A percentile compares a stretch with the other conserved stretches of the same genome.
Conservation (phyloP, 2,888 invertebrate genomes). For the Chorisops tibialis region DNA sequence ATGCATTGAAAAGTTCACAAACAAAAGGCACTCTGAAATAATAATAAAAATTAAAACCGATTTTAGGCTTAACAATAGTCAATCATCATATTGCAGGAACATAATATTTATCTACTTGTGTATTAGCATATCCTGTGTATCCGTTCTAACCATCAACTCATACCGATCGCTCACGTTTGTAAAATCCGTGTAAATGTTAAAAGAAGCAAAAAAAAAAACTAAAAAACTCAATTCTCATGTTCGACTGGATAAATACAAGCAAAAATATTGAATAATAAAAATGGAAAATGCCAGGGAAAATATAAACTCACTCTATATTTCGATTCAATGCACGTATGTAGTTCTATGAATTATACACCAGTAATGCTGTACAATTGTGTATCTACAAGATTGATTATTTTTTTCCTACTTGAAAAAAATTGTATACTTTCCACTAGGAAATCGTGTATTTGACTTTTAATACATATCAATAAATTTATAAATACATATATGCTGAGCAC, state of each 20-base stretch:
- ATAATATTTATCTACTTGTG: too few relatives aligned
- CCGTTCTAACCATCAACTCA: too few relatives aligned
- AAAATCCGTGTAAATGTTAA: not conserved
- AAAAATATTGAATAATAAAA: constrained; percentile 12
- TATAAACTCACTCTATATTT: not conserved
- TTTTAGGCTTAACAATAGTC: too few relatives aligned
- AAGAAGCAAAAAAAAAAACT: not conserved
- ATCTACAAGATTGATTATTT: not conserved
- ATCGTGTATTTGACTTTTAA: not conserved
- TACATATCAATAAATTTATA: not conserved
- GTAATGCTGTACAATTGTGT: too few relatives aligned
- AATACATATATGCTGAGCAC: not conserved
- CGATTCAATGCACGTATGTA: too few relatives aligned
- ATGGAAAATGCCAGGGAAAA: constrained; percentile 3
- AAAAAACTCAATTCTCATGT: not conserved
- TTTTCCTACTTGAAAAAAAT: not conserved
- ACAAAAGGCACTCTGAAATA: too few relatives aligned
- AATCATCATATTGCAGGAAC: too few relatives aligned
- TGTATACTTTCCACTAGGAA: not conserved
- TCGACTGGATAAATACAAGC: not conserved
- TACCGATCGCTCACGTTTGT: not conserved
- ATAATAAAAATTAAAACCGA: too few relatives aligned
- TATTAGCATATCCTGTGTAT: too few relatives aligned
- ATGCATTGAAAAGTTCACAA: too few relatives aligned
- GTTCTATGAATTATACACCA: too few relatives aligned